These are phyloP conservation scores for Peromyscus leucopus DNA, from an alignment of 2,113 vertebrate species.

Conservation along the genomic window DNA sequence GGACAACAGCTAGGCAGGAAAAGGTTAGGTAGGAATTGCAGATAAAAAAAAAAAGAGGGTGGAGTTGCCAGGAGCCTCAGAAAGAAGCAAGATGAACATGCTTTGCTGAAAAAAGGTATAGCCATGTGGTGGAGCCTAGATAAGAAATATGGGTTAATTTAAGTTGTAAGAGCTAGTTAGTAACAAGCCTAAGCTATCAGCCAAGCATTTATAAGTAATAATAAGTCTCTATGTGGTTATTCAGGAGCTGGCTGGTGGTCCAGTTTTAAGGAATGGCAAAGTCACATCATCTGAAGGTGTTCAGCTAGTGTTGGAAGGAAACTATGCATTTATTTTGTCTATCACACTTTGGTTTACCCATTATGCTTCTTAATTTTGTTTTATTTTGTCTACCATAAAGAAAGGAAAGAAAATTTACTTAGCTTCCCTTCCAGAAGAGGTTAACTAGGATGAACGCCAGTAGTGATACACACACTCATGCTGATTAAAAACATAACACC, in stretches of 20 bases:
- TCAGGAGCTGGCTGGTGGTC: not conserved
- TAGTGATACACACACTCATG: not conserved
- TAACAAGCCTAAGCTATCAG: too few relatives aligned
- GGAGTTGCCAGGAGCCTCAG: too few relatives aligned
- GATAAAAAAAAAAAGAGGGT: too few relatives aligned
- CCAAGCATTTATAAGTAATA: not conserved
- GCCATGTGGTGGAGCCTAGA: too few relatives aligned
- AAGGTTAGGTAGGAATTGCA: too few relatives aligned
- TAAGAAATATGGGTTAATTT: too few relatives aligned
- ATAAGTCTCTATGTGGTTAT: not conserved
- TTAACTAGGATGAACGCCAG: not conserved
- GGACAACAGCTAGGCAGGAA: too few relatives aligned
- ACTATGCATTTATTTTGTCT: not conserved
- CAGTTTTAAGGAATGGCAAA: not conserved
- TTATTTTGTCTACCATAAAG: conserved; percentile 49
- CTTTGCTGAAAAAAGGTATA: too few relatives aligned
- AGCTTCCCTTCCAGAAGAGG: not conserved
- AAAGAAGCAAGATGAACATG: too few relatives aligned
- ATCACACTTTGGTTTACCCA: not conserved
- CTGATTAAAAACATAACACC: not conserved
- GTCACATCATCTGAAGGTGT: not conserved
- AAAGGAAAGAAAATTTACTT: not conserved
- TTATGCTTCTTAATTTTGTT: not conserved
- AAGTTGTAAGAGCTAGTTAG: too few relatives aligned
- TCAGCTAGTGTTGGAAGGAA: not conserved